These are phyloP conservation scores for Babylonia areolata DNA, from an alignment of 1,140 invertebrate species.

Conservation along the genomic window DNA sequence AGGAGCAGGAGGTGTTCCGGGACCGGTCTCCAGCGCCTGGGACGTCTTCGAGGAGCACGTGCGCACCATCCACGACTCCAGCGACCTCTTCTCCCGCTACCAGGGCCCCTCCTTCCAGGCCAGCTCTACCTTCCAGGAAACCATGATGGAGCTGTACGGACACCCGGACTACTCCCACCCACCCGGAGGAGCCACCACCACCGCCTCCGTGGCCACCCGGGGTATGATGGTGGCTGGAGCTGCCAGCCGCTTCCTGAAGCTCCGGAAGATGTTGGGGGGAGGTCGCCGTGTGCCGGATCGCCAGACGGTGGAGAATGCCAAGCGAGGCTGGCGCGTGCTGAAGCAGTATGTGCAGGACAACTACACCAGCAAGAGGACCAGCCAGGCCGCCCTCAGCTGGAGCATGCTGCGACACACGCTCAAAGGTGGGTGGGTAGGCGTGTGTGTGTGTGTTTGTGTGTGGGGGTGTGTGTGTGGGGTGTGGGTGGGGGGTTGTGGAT, in stretches of 20 bases:
- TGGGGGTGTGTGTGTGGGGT: slow-evolving; percentile 6
- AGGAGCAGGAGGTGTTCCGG: not conserved
- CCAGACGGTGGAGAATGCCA: slow-evolving; percentile 49
- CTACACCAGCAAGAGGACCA: slow-evolving; percentile 42
- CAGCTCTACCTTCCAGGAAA: slow-evolving; percentile 57
- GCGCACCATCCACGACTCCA: slow-evolving; percentile 51
- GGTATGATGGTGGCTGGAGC: slow-evolving; percentile 43
- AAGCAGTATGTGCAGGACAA: slow-evolving; percentile 51
- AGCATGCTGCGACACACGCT: slow-evolving; percentile 52
- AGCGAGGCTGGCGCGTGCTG: slow-evolving; percentile 55
- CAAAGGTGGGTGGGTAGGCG: not conserved
- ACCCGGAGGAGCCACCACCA: not conserved
- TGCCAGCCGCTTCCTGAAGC: slow-evolving; percentile 42
- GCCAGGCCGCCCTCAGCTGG: slow-evolving; percentile 50
- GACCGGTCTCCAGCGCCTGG: slow-evolving; percentile 44
- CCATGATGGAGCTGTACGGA: slow-evolving; percentile 58
- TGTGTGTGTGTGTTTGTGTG: slow-evolving; percentile 12
- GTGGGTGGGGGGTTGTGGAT: not conserved
- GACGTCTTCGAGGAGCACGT: slow-evolving; percentile 52
- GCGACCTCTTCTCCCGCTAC: slow-evolving; percentile 41
- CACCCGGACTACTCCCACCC: slow-evolving; percentile 54
- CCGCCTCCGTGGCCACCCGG: not conserved
- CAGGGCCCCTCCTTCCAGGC: slow-evolving; percentile 50
- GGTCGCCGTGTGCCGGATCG: not conserved
- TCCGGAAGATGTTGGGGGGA: slow-evolving; percentile 22